These are phyloP conservation scores for Callionymus lyra DNA, from an alignment of 2,113 vertebrate species.

Conservation along the genomic window DNA sequence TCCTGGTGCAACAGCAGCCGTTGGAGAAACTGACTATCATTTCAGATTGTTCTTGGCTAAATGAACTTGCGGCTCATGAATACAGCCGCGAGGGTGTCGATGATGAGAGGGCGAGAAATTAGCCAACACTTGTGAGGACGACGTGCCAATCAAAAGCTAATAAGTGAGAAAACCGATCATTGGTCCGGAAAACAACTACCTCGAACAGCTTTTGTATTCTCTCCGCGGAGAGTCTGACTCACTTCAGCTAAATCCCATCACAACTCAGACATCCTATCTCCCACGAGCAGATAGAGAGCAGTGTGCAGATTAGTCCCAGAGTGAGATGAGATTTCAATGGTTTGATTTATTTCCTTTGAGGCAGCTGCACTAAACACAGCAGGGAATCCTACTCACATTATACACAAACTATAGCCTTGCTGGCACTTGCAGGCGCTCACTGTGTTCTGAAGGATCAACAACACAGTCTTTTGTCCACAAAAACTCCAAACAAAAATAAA, in stretches of 20 bases:
- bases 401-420: constrained; percentile 2
- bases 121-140: background rate
- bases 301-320: constrained; percentile 13
- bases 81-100: too few relatives aligned
- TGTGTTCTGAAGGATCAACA: constrained; percentile 3
- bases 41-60: too few relatives aligned
- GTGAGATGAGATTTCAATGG: constrained; percentile 7
- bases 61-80: too few relatives aligned
- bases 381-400: constrained; percentile 5
- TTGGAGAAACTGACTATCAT: too few relatives aligned
- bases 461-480: too few relatives aligned
- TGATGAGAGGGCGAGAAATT: too few relatives aligned
- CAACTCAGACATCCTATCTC: constrained; percentile 6
- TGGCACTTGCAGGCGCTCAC: constrained; percentile 11
- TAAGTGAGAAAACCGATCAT: constrained; percentile 2
- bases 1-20: too few relatives aligned
- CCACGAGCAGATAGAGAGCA: constrained; percentile 13
- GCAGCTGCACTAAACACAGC: constrained; percentile 1
- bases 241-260: constrained; percentile 10
- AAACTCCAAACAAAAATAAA: too few relatives aligned
- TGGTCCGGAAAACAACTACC: background rate
- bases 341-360: constrained; percentile 24
- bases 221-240: background rate
- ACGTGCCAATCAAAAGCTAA: constrained; percentile 5
- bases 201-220: background rate